Percentiles rank a stretch among this genome's conserved stretches.
Evolutionary conservation across 2,888 invertebrate genomes (phyloP).

Genomic region (Anthophora plumipes): DNA sequence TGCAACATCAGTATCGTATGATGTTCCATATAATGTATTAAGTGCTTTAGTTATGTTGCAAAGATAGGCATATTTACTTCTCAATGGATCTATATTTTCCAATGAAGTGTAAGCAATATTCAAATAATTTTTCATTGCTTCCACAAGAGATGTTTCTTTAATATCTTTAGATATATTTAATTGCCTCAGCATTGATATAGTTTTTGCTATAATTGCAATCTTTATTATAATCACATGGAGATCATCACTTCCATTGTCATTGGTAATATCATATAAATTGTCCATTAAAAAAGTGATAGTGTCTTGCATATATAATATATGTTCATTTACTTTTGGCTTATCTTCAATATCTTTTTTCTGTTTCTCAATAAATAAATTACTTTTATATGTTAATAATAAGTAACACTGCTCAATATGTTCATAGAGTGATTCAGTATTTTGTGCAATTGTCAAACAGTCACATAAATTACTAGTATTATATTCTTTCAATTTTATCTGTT

Average conservation of each 20-base stretch:
- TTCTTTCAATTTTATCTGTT: conserved; percentile 15
- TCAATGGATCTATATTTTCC: conserved; percentile 51
- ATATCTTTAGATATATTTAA: conserved; percentile 65
- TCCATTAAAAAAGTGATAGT: conserved; percentile 60
- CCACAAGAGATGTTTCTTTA: conserved; percentile 55
- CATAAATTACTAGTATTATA: conserved; percentile 19
- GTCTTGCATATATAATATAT: conserved; percentile 52
- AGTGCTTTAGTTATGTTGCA: conserved; percentile 70
- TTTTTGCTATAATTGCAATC: conserved; percentile 71
- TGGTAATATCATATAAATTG: conserved; percentile 59
- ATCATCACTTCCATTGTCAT: conserved; percentile 50
- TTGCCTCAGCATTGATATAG: conserved; percentile 73
- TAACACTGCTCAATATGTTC: conserved; percentile 73
- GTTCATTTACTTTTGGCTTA: conserved; percentile 35
- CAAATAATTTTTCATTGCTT: conserved; percentile 64
- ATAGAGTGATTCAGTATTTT: conserved; percentile 34
- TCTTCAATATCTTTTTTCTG: conserved; percentile 59
- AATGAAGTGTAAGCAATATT: conserved; percentile 60
- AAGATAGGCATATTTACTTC: conserved; percentile 56
- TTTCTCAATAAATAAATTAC: conserved; percentile 66
- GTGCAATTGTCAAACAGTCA: conserved; percentile 32
- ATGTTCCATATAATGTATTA: conserved; percentile 68
- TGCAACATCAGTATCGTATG: conserved; percentile 66
- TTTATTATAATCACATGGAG: conserved; percentile 69
- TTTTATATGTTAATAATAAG: conserved; percentile 67